Percentiles rank a stretch among this genome's conserved stretches.
phyloP scores from a whole-genome alignment of 2,113 vertebrate species.

The Toxotes chatareus region DNA sequence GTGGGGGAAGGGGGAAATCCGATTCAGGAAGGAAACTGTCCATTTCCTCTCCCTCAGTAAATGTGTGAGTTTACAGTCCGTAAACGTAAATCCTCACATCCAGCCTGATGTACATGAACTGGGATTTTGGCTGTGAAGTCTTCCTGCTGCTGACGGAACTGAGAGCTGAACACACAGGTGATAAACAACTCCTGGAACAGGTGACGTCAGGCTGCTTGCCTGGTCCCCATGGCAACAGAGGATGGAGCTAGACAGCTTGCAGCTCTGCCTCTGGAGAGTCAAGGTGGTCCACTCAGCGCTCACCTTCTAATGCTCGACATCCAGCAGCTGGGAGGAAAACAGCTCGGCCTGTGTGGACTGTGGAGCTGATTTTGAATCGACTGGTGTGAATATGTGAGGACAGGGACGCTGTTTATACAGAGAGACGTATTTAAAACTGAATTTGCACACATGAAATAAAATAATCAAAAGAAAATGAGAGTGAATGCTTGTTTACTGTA shows the following conservation, averaged over 20 bases:
- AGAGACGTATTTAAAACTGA: too few relatives aligned
- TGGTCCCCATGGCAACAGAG: slow-evolving; percentile 49
- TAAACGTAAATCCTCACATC: not conserved
- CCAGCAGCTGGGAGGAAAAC: slow-evolving; percentile 17
- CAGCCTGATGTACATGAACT: too few relatives aligned
- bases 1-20: not conserved
- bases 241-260: slow-evolving; percentile 16
- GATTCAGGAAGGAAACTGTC: not conserved
- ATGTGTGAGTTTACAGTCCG: not conserved
- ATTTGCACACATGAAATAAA: too few relatives aligned
- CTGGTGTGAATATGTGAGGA: too few relatives aligned
- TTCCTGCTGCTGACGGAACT: not conserved
- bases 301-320: not conserved
- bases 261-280: slow-evolving; percentile 26
- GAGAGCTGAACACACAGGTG: not conserved
- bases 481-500: too few relatives aligned
- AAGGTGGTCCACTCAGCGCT: slow-evolving; percentile 32
- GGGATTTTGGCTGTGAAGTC: too few relatives aligned
- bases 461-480: too few relatives aligned
- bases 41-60: not conserved
- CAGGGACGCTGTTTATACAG: too few relatives aligned
- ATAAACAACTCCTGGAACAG: slow-evolving; percentile 56
- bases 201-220: slow-evolving; percentile 48
- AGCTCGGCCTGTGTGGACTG: not conserved
- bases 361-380: too few relatives aligned